Conservation (phyloP, 2,797 vertebrate genomes). For the Rhynchonycteris naso region DNA sequence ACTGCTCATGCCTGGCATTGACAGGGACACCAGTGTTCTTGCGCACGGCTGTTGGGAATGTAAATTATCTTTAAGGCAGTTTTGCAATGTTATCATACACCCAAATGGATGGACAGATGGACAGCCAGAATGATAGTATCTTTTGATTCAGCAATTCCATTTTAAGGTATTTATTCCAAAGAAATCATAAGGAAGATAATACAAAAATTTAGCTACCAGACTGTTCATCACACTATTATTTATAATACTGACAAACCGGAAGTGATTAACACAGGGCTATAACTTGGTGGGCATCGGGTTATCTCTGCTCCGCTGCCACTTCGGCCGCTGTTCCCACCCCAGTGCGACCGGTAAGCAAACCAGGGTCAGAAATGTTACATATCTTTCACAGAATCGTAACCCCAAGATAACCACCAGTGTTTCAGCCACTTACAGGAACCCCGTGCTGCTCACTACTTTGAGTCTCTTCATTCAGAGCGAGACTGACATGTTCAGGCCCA, state of each 20-base stretch:
- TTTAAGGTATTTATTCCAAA: neutral
- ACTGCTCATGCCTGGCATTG: neutral
- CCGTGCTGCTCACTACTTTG: neutral
- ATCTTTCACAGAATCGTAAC: neutral
- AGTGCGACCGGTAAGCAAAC: neutral
- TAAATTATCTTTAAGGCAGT: neutral
- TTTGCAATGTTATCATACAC: neutral
- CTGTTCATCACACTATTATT: neutral
- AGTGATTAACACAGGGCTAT: neutral
- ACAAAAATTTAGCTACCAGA: neutral
- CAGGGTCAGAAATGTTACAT: neutral
- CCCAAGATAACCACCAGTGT: neutral
- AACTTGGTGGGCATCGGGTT: neutral
- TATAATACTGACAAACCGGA: neutral
- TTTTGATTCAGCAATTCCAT: conserved; percentile 30
- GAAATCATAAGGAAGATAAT: neutral
- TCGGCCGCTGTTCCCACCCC: neutral
- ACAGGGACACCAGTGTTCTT: neutral
- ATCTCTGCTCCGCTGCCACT: neutral
- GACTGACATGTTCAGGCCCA: neutral
- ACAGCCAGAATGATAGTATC: neutral
- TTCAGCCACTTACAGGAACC: neutral
- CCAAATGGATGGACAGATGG: neutral
- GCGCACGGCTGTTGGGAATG: neutral
- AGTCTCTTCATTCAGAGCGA: conserved; percentile 24